These are phyloP conservation scores for Myrmophylax atrothorax DNA, from an alignment of 2,113 vertebrate genomes.

Conservation along the genomic window DNA sequence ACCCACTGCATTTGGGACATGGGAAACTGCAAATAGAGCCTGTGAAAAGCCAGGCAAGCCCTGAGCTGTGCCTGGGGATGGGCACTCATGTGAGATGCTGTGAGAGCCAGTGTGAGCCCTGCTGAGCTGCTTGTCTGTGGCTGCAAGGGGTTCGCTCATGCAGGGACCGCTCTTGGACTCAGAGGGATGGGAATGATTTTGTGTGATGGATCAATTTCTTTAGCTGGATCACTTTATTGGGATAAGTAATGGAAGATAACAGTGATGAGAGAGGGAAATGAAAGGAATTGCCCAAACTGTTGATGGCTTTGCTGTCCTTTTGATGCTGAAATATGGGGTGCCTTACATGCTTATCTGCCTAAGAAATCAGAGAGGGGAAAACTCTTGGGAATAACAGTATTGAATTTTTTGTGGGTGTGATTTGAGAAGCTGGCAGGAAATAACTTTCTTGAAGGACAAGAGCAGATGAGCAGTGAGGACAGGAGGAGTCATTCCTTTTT, in stretches of 20 bases:
- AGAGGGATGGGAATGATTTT: background rate
- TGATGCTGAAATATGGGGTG: background rate
- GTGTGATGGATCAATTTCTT: background rate
- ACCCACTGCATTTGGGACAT: background rate
- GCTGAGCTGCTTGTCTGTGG: background rate
- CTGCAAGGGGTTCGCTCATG: background rate
- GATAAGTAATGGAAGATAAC: background rate
- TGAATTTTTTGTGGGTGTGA: background rate
- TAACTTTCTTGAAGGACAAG: background rate
- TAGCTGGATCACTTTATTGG: background rate
- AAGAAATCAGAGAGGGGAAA: background rate
- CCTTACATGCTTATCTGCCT: background rate
- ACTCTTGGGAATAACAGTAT: background rate
- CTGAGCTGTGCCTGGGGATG: background rate
- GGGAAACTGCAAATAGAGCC: background rate
- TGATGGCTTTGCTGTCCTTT: background rate
- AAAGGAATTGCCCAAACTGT: background rate
- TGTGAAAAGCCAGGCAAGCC: background rate
- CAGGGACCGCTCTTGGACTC: fast-evolving
- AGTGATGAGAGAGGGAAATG: background rate
- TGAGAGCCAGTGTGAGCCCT: background rate
- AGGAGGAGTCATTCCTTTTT: background rate
- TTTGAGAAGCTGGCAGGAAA: background rate
- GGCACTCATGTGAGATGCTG: fast-evolving
- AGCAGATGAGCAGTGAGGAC: background rate